These are phyloP conservation scores for Parochlus steinenii DNA, from an alignment of 2,888 invertebrate genomes.

Conservation along the genomic window DNA sequence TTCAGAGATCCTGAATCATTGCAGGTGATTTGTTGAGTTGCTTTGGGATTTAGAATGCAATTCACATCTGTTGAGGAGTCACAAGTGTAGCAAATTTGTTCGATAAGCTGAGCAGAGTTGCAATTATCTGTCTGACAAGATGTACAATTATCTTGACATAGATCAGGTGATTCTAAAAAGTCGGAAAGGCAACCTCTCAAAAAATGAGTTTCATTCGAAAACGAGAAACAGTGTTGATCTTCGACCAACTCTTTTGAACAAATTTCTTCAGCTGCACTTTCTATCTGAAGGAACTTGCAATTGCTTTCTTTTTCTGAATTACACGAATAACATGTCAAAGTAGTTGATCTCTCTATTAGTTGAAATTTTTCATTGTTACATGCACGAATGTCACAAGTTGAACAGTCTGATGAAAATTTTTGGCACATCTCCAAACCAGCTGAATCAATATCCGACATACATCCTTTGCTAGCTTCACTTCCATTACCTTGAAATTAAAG, in stretches of 20 bases:
- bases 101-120: neutral
- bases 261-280: too few species aligned
- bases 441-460: neutral
- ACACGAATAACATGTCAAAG: too few species aligned
- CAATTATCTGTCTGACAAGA: conserved; percentile 1
- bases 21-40: neutral
- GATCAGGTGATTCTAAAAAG: neutral
- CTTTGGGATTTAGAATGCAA: neutral
- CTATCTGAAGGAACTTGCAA: too few species aligned
- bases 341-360: too few species aligned
- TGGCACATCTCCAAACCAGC: too few species aligned
- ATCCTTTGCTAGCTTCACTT: too few species aligned
- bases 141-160: neutral
- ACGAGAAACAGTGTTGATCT: neutral
- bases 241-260: neutral
- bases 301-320: neutral
- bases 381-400: neutral
- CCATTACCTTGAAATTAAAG: too few species aligned
- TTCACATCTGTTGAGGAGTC: neutral
- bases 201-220: neutral
- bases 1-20: neutral
- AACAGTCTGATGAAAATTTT: neutral
- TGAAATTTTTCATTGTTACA: conserved; percentile 1
- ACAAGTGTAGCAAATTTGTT: conserved; percentile 1
- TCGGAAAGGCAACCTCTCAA: conserved; percentile 3